phyloP scores from a whole-genome alignment of 2,113 vertebrate genomes.

The Megaleporinus macrocephalus region DNA sequence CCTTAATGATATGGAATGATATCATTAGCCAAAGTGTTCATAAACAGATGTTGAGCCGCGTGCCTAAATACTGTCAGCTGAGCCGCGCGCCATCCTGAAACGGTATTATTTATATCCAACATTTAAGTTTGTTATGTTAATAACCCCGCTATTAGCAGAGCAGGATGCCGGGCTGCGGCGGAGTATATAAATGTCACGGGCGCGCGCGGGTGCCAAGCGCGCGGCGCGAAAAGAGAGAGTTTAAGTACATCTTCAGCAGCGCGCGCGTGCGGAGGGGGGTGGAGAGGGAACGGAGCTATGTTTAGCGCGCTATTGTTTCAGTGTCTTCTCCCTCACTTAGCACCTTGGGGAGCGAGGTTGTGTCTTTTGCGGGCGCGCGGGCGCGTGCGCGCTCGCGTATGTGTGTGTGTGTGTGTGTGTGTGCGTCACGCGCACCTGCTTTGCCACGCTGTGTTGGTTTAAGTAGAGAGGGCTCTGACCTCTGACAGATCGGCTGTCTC shows the following conservation, averaged over 20 bases:
- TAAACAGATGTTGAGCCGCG: constrained; percentile 99
- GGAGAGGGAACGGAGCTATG: constrained; percentile 52
- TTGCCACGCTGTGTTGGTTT: constrained; percentile 10
- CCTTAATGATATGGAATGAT: constrained; percentile 99
- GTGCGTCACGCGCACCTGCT: constrained; percentile 43
- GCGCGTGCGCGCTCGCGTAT: not conserved
- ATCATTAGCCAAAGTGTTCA: constrained; percentile 99
- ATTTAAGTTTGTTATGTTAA: constrained; percentile 99
- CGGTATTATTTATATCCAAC: constrained; percentile 99
- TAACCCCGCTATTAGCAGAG: constrained; percentile 98
- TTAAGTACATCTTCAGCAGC: constrained; percentile 87
- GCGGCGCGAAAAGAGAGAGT: constrained; percentile 82
- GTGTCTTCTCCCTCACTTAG: constrained; percentile 46
- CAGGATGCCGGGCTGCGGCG: constrained; percentile 88
- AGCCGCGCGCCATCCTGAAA: constrained; percentile 92
- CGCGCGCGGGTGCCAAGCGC: constrained; percentile 82
- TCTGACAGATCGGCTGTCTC: constrained; percentile 46
- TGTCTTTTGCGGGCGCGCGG: constrained; percentile 13
- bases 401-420: not conserved
- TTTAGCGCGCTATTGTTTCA: constrained; percentile 62
- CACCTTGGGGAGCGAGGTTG: constrained; percentile 55
- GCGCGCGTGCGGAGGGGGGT: constrained; percentile 73
- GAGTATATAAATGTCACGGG: constrained; percentile 90
- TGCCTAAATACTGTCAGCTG: constrained; percentile 99
- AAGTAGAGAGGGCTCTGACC: constrained; percentile 30